Conservation (phyloP, 2,888 invertebrate genomes). For the Ellobium chinense region DNA sequence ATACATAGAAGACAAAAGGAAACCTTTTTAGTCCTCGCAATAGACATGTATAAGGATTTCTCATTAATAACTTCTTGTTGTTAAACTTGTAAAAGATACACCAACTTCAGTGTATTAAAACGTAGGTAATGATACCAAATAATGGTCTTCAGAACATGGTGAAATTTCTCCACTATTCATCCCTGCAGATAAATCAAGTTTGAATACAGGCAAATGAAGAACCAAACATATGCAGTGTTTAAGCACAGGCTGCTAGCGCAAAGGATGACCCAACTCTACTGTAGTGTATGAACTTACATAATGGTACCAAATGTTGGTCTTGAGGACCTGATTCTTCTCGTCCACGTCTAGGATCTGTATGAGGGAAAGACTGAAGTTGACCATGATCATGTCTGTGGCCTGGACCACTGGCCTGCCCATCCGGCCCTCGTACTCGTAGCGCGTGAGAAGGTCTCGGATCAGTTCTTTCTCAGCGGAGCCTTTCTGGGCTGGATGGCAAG, state of each 20-base stretch:
- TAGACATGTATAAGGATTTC: too few species aligned
- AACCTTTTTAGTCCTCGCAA: too few species aligned
- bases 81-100: too few species aligned
- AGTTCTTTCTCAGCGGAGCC: slow-evolving; percentile 72
- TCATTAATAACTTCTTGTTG: too few species aligned
- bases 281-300: slow-evolving; percentile 64
- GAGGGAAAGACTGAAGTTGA: slow-evolving; percentile 69
- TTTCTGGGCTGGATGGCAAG: neutral
- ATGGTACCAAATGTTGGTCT: slow-evolving; percentile 72
- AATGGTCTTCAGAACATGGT: too few species aligned
- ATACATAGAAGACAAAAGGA: too few species aligned
- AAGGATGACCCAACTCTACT: too few species aligned
- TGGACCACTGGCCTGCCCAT: slow-evolving; percentile 69
- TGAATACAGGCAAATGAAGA: neutral
- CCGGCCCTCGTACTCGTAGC: slow-evolving; percentile 62
- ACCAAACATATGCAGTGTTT: neutral
- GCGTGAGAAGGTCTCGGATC: slow-evolving; percentile 69
- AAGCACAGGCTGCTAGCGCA: too few species aligned
- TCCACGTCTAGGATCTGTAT: slow-evolving; percentile 72
- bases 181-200: too few species aligned
- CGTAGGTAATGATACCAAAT: too few species aligned
- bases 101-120: too few species aligned
- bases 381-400: slow-evolving; percentile 62
- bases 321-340: slow-evolving; percentile 71
- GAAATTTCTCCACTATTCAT: too few species aligned